Base-by-base conservation (phyloP, 2,888 invertebrate species). In the Serrognathus titanus region DNA sequence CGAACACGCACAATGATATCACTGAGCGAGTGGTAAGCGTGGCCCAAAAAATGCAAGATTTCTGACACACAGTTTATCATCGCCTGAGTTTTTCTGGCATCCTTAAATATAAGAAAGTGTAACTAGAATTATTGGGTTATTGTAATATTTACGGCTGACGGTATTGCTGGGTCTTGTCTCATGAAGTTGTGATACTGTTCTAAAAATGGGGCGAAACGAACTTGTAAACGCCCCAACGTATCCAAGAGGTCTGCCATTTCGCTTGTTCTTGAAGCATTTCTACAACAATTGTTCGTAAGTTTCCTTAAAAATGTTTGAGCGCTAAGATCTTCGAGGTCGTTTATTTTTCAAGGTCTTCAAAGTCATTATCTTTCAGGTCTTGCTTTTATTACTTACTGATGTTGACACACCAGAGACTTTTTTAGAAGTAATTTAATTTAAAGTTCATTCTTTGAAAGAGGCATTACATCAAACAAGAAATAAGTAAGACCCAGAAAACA, bases 21-120 rank as follows among this genome's bases (percentile, higher is more conserved):
- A 69, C 94, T 94, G 47, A 94, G 80, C 1, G 90, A 88, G 72
- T 97, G 97, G 75, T 90, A 92, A 1, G 91, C 90, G 71, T 97
- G 97, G 2, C 93, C 86, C 66, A 96, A 80, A 64, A 86, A 89
- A 74, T 97, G 97, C 70, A 94, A 80, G 20, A 89, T 83, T 73
- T 92, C 90, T 0, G 90, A 87, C 0, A 92, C 87, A 51, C 88
- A 80, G 69, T 89, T 88, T 61, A 88, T 86, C 40, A 87, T 78
- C 10, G 84, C 82, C 73, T 92, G 92, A 3, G 82, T 82, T 60
- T 80, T 78, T 46, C 80, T 76, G 0, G 78, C 78, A 50, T 82
- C 79, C 57, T 79, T 75, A 41, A 70, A 66, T 49, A 40, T 43
- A 37, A 37, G 12, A 78, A 76, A 51, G 11, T 43, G 7, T 31